Evolutionary conservation across 2,888 invertebrate genomes (phyloP), one percentile per base, ranked within the genome.

Genomic region (Eupithecia tripunctaria): DNA sequence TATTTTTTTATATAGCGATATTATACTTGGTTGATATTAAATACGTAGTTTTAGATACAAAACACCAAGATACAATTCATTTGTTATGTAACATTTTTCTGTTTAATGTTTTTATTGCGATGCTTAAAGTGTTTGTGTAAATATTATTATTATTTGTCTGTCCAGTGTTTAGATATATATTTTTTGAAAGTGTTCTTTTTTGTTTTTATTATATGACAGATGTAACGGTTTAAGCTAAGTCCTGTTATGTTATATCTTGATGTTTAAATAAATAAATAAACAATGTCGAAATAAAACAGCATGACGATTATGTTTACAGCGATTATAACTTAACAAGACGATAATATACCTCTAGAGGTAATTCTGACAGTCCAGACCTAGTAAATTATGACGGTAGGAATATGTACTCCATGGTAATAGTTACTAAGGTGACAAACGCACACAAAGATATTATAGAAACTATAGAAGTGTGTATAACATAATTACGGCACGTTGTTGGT

Each of bases 401-500:
- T 29, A 27, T 29, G 15, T 60, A 60, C 60, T 29, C 60, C 18
- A 60, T 60, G 29, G 21, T 36, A 29, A 51, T 25, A 72, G 67
- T 68, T 69, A 74, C 70, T 70, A 72, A 68, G 76, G 76, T 76
- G 76, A 78, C 79, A 77, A 59, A 69, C 70, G 76, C 68, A 73
- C 67, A 75, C n/a, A 71, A 56, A 56, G 43, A 73, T 64, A 77
- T 59, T 51, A 63, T 21, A 29, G 63, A 2, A 21, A 18, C 69
- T 67, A 74, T 63, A 75, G 36, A 67, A 65, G 75, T 64, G 71
- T 62, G 79, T 82, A 82, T 81, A 85, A 78, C 80, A 85, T 87
- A 88, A 86, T 87, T 85, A 88, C 83, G 78, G 81, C 81, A 78
- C 80, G 81, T 82, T 83, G 84, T 85, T 78, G 75, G 82, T 76